A percentile compares a stretch with the other conserved stretches of the same genome.
Conservation (phyloP, 35 echinoderm and acorn worm species). For the Patiria miniata region DNA sequence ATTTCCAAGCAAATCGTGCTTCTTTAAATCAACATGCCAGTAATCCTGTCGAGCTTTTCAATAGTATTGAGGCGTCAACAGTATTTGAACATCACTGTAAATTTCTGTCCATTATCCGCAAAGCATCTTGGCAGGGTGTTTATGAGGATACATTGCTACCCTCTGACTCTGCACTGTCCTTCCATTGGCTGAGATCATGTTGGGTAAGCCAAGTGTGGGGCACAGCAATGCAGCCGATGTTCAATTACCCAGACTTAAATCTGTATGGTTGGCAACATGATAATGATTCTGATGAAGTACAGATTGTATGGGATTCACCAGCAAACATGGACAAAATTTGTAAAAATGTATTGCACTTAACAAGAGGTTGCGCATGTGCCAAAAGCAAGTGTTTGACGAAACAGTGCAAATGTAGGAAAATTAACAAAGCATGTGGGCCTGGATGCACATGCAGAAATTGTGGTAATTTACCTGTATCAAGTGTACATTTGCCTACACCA, state of each 20-base stretch:
- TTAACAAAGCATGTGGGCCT: not conserved
- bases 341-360: slow-evolving; percentile 15
- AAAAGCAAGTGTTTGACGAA: not conserved
- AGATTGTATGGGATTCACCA: too few species aligned
- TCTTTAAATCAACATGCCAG: slow-evolving; percentile 31
- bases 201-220: slow-evolving; percentile 55
- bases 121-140: slow-evolving; percentile 40
- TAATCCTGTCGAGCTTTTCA: slow-evolving; percentile 39
- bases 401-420: not conserved
- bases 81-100: slow-evolving; percentile 25
- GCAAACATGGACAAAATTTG: not conserved
- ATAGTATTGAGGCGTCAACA: not conserved
- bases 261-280: slow-evolving; percentile 26
- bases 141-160: slow-evolving; percentile 61
- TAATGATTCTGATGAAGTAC: too few species aligned
- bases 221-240: not conserved
- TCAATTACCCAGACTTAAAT: slow-evolving; percentile 23
- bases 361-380: slow-evolving; percentile 10
- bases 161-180: slow-evolving; percentile 28
- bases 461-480: not conserved
- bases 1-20: slow-evolving; percentile 37
- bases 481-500: not conserved
- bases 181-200: slow-evolving; percentile 41
- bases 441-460: slow-evolving; percentile 22
- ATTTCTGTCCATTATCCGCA: slow-evolving; percentile 27